Evolutionary conservation across 1,140 invertebrate genomes (phyloP).

Genomic region (Elymnias hypermnestra): DNA sequence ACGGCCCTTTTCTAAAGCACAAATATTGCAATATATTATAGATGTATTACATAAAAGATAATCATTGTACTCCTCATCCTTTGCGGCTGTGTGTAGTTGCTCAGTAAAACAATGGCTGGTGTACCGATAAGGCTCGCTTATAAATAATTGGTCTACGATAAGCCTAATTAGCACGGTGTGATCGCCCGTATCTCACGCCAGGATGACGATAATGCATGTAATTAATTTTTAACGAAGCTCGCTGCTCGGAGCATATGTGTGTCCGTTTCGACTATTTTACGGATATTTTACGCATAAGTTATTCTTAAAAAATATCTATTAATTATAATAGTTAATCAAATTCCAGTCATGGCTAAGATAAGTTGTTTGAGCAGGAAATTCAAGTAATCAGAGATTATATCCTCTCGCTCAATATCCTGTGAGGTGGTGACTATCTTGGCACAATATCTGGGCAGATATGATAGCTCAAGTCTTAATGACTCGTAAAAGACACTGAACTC

Average conservation of each 20-base stretch:
- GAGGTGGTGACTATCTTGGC: no score
- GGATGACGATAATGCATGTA: slow-evolving; percentile 34
- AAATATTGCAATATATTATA: not conserved
- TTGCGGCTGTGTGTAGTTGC: slow-evolving; percentile 29
- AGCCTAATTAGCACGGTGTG: slow-evolving; percentile 64
- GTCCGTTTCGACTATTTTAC: slow-evolving; percentile 11
- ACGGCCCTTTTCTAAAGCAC: no score
- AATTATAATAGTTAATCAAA: no score
- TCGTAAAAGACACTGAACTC: no score
- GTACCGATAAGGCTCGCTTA: slow-evolving; percentile 54
- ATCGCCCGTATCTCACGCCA: slow-evolving; percentile 50
- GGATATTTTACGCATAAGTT: not conserved
- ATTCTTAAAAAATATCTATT: no score
- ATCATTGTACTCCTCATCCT: slow-evolving; percentile 10
- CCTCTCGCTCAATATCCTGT: no score
- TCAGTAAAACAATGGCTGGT: slow-evolving; percentile 49
- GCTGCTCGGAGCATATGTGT: slow-evolving; percentile 29
- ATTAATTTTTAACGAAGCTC: slow-evolving; percentile 45
- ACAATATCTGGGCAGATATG: no score
- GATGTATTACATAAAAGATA: slow-evolving; percentile 1
- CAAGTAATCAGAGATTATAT: no score
- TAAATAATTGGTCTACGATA: slow-evolving; percentile 70
- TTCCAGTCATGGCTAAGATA: no score
- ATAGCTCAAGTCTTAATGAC: no score
- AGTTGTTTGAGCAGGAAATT: no score